Conservation (phyloP, 2,113 vertebrate species). For the Prolemur simus region DNA sequence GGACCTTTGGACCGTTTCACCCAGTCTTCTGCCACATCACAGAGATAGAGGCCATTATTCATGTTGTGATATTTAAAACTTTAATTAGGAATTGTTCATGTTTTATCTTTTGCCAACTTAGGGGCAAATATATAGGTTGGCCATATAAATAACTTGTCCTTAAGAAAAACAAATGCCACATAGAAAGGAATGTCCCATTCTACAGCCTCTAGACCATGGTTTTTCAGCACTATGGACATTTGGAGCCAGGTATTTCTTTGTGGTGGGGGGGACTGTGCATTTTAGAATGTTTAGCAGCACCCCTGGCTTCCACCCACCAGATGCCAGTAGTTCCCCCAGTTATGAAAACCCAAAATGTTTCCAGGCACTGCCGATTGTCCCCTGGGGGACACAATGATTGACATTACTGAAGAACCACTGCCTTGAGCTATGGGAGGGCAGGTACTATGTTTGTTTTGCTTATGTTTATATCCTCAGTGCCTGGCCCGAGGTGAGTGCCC, state of each 20-base stretch:
- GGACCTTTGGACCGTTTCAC: background rate
- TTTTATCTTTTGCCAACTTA: constrained; percentile 46
- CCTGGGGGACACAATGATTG: background rate
- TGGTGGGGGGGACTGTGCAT: background rate
- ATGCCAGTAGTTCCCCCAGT: background rate
- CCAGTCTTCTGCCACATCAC: background rate
- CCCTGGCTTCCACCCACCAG: background rate
- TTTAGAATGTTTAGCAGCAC: background rate
- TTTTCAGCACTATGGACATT: background rate
- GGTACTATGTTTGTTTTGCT: background rate
- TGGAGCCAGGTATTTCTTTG: background rate
- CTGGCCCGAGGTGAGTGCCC: background rate
- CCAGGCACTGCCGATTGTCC: background rate
- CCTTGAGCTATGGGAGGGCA: background rate
- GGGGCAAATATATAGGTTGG: constrained; percentile 45
- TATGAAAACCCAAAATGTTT: background rate
- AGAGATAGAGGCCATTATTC: background rate
- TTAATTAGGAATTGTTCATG: constrained; percentile 52
- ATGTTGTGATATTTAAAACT: background rate
- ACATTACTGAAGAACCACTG: background rate
- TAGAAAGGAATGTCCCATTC: background rate
- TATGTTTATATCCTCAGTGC: background rate
- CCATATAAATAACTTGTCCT: constrained; percentile 20
- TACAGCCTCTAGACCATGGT: background rate
- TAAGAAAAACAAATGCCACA: background rate